Base-by-base conservation (phyloP, 2,888 invertebrate genomes). In the Nomada flava region DNA sequence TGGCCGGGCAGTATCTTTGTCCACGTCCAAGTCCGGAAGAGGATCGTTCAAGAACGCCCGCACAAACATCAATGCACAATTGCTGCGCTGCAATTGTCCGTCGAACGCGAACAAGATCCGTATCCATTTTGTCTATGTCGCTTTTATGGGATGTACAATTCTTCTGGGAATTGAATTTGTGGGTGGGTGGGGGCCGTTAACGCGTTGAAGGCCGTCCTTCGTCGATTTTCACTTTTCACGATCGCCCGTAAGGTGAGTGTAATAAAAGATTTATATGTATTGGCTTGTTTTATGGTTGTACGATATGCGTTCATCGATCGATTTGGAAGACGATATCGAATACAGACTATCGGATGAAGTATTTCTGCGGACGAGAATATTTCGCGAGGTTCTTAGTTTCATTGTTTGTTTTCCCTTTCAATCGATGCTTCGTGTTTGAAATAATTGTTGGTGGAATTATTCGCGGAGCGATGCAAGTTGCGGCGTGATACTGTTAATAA, bases 1-100 rank as follows among this genome's bases (percentile, higher is more conserved):
- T 42, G 44, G 53, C 75, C 60, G 75, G 20, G 71, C 47, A 74
- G 73, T 81, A 79, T 82, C 86, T 75, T 72, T 63, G 73, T 63
- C 69, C 23, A n/a, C 50, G 65, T 69, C 60, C 64, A 74, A 74
- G 60, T 78, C 82, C 70, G 86, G 83, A 86, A 86, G 87, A 83
- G 67, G 71, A 60, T 81, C 87, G 83, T 83, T 85, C 87, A 77
- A 85, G 85, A 82, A 86, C 86, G 86, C 85, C 86, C 83, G 85
- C 86, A 60, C 83, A 71, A 7, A 50, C 15, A 44, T 62, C 53
- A 64, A 62, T 64, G 42, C 55, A 52, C 60, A 59, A 64, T 69
- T 59, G 71, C 65, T 29, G 55, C 11, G 29, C 36, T 15, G 36
- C 26, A 44, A 42, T 42, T 53, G 67, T 50, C 44, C 44, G 55